phyloP scores from a whole-genome alignment of 2,797 vertebrate genomes.

The Pogonophryne albipinna region DNA sequence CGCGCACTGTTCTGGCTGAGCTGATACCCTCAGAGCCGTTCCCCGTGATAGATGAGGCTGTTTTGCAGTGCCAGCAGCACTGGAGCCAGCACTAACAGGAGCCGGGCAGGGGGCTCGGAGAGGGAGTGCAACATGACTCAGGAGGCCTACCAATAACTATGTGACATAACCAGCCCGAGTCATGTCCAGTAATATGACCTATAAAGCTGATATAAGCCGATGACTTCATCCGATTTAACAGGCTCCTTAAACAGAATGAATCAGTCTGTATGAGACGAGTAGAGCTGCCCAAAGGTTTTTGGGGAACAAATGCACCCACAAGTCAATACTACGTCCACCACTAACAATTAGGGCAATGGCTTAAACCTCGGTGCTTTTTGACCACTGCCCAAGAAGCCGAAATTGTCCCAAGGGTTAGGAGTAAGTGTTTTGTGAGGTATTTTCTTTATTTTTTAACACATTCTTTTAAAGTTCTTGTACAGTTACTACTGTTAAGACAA shows the following conservation, averaged over 20 bases:
- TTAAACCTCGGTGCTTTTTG: background rate
- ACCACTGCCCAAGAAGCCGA: background rate
- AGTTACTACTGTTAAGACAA: background rate
- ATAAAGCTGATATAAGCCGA: slow-evolving; percentile 38
- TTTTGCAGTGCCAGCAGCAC: slow-evolving; percentile 63
- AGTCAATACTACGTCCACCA: background rate
- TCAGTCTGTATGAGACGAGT: slow-evolving; percentile 8
- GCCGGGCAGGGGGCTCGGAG: slow-evolving; percentile 15
- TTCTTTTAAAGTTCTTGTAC: background rate
- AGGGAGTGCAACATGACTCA: slow-evolving; percentile 66
- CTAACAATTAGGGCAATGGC: background rate
- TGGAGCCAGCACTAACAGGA: slow-evolving; percentile 50
- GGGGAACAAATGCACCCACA: background rate
- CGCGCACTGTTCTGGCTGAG: slow-evolving; percentile 40
- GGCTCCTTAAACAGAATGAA: slow-evolving; percentile 20
- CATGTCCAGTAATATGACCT: slow-evolving; percentile 52
- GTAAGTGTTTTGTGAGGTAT: background rate
- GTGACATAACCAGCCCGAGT: slow-evolving; percentile 64
- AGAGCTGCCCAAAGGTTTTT: background rate
- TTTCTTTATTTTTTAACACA: background rate
- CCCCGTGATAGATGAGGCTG: slow-evolving; percentile 66
- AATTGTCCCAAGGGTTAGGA: background rate
- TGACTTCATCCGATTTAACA: slow-evolving; percentile 55
- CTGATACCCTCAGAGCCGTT: slow-evolving; percentile 48
- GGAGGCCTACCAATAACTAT: slow-evolving; percentile 58